Evolutionary conservation across 2,797 vertebrate genomes (phyloP).

Genomic region (Schizopygopsis pylzovi): DNA sequence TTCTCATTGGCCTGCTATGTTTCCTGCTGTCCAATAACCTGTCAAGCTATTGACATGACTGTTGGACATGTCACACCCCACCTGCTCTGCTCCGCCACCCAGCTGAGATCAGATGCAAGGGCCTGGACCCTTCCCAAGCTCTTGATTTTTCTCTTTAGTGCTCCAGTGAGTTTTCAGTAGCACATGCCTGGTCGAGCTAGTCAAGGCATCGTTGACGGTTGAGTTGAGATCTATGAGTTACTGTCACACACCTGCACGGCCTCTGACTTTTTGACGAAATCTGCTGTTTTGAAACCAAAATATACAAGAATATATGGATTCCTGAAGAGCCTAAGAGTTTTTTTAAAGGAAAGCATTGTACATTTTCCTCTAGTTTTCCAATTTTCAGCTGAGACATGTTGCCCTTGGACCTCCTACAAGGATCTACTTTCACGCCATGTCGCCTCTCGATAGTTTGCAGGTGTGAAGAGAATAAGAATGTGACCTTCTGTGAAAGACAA

Average conservation of each 20-base stretch:
- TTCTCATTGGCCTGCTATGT: conserved; percentile 64
- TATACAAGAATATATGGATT: not conserved
- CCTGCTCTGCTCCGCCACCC: conserved; percentile 56
- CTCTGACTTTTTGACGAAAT: not conserved
- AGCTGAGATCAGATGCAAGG: conserved; percentile 59
- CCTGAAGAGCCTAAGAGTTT: not conserved
- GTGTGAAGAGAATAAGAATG: conserved; percentile 35
- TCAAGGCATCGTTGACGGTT: not conserved
- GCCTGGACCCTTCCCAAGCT: conserved; percentile 41
- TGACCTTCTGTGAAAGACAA: conserved; percentile 39
- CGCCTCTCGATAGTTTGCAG: not conserved
- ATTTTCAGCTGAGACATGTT: not conserved
- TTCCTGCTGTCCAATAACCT: conserved; percentile 67
- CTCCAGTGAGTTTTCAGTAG: conserved; percentile 3
- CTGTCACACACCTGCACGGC: conserved; percentile 7
- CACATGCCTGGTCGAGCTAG: not conserved
- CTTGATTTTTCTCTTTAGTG: conserved; percentile 29
- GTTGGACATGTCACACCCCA: conserved; percentile 63
- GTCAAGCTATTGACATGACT: conserved; percentile 62
- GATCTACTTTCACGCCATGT: conserved; percentile 7
- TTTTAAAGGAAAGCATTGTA: not conserved
- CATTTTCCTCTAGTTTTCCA: not conserved
- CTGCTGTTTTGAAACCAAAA: not conserved
- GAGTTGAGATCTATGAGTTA: conserved; percentile 16
- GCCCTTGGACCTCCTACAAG: not conserved